Base-by-base conservation (phyloP, 2,888 invertebrate species). In the Andrena marginata region DNA sequence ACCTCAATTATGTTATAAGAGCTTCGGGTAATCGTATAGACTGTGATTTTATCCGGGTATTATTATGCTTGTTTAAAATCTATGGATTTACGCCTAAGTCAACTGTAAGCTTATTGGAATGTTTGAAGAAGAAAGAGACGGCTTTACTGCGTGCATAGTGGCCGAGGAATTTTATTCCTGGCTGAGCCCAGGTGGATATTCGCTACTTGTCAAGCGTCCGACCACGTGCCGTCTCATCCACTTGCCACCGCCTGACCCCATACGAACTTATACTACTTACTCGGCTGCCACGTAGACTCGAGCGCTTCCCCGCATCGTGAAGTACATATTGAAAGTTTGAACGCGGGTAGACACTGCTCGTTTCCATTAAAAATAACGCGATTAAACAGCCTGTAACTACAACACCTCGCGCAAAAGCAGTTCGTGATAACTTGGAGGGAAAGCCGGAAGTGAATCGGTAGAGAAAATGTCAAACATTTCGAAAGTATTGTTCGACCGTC, bases 201-300 rank as follows among this genome's bases (percentile, higher is more conserved):
- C 35, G n/a, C 56, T 48, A 76, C 77, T 63, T 31, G 23, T 26
- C n/a, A 16, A 42, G 29, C 20, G 63, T 16, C 69, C 16, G 56
- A 23, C 77, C 33, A 26, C 48, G 6, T 2, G 20, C 16, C 13
- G 33, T 20, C 56, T 68, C 20, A 56, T 68, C 20, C 68, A 69
- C 54, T 78, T 6, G 20, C 4, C 0, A 4, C 10, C 13, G 59
- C n/a, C 5, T 0, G 35, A 35, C 29, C 35, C 2, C 62, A 8
- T 0, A 16, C n/a, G 10, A 8, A 23, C 1, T 56, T 35, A 51
- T 54, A n/a, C 31, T 56, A 68, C 56, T 68, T 69, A 54, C 31
- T 69, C 29, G 13, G 13, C 8, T 62, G 7, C 49, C 4, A 26
- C 13, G 10, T 54, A 35, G 20, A 42, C 23, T 56, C 26, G 48